A percentile compares a stretch with the other conserved stretches of the same genome.
Evolutionary conservation across 2,888 invertebrate species (phyloP).

Genomic region (Orthosia incerta): DNA sequence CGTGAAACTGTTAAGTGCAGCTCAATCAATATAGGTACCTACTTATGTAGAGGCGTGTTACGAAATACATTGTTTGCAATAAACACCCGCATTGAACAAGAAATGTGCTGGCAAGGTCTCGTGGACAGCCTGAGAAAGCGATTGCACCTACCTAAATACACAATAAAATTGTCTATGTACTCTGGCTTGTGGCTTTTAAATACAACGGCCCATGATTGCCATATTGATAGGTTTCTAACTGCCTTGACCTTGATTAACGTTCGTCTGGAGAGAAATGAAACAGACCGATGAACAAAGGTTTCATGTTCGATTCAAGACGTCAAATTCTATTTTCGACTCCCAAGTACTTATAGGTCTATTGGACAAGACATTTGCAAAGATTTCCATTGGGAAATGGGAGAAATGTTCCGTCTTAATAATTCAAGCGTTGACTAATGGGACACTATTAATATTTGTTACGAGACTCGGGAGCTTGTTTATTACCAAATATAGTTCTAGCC

Average conservation of each 20-base stretch:
- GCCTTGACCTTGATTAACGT: neutral
- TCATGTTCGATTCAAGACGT: conserved; percentile 18
- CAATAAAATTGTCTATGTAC: conserved; percentile 5
- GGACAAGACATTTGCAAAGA: conserved; percentile 8
- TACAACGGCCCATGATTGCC: conserved; percentile 20
- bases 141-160: conserved; percentile 24
- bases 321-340: conserved; percentile 1
- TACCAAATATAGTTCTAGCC: neutral
- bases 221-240: conserved; percentile 32
- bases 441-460: conserved; percentile 6
- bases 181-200: conserved; percentile 20
- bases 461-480: neutral
- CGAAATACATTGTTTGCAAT: conserved; percentile 47
- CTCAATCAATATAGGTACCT: conserved; percentile 12
- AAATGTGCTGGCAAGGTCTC: conserved; percentile 49
- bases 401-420: conserved; percentile 4
- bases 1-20: neutral
- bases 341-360: conserved; percentile 8
- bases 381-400: neutral
- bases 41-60: conserved; percentile 11
- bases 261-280: neutral
- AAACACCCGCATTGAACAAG: conserved; percentile 44
- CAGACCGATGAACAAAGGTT: neutral
- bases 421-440: neutral
- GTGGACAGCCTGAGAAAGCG: conserved; percentile 51